Conservation (phyloP, 37 sponge, comb jelly and placozoan species). For the Aplysina aerophoba region DNA sequence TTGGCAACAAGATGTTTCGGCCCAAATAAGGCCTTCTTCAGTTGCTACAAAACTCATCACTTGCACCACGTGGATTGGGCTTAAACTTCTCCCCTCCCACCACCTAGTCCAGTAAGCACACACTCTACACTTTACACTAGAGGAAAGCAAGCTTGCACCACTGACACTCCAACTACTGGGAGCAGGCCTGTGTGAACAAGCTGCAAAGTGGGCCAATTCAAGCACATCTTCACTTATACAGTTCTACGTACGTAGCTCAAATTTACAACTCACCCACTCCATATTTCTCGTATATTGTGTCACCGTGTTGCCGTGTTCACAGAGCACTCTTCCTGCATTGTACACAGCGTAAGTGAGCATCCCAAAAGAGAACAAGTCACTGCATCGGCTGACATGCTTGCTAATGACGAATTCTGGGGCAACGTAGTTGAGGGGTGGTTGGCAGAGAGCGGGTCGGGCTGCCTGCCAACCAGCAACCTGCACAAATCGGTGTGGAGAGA, state of each 20-base stretch:
- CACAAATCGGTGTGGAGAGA: constrained; percentile 23
- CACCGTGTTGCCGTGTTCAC: constrained; percentile 62
- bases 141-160: no score
- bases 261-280: constrained; percentile 60
- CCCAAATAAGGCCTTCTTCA: no score
- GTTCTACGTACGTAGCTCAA: not conserved
- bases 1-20: constrained; percentile 3
- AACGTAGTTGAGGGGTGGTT: constrained; percentile 79
- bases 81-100: no score
- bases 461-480: constrained; percentile 64
- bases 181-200: not conserved
- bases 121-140: no score
- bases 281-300: constrained; percentile 69
- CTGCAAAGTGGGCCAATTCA: not conserved
- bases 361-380: constrained; percentile 81
- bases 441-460: constrained; percentile 16
- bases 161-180: no score
- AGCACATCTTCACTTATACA: not conserved
- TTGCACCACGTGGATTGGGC: no score
- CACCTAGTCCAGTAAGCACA: no score
- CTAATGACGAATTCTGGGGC: constrained; percentile 79
- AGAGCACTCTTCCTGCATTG: constrained; percentile 68
- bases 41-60: no score
- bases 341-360: constrained; percentile 72
- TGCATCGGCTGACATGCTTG: constrained; percentile 24